Evolutionary conservation across 1,140 invertebrate genomes (phyloP).

Genomic region (Bombus terrestris): DNA sequence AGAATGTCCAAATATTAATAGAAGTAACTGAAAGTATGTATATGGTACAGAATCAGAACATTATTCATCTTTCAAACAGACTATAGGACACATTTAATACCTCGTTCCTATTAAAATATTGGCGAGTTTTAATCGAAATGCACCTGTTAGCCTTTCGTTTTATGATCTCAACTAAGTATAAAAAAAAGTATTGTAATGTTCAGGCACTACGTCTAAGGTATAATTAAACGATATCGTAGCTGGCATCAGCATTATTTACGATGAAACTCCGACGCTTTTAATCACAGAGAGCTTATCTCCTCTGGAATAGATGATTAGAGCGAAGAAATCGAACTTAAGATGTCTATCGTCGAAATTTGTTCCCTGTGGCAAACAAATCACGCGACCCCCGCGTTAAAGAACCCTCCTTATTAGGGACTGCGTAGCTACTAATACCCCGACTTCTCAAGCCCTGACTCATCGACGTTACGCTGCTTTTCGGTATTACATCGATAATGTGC

Average conservation of each 20-base stretch:
- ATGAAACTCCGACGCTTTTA: background rate
- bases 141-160: no score
- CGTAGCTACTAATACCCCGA: constrained; percentile 30
- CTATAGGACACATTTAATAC: no score
- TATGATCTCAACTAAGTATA: no score
- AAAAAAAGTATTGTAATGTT: background rate
- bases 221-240: background rate
- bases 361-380: constrained; percentile 64
- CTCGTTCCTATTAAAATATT: no score
- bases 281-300: background rate
- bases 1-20: no score
- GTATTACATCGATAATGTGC: constrained; percentile 59
- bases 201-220: background rate
- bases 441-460: constrained; percentile 55
- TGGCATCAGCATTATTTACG: background rate
- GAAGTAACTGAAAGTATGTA: no score
- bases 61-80: no score
- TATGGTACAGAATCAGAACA: no score
- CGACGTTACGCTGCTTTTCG: constrained; percentile 14
- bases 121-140: no score
- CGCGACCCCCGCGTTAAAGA: constrained; percentile 52
- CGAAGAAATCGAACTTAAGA: background rate
- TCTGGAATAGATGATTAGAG: background rate
- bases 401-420: constrained; percentile 42
- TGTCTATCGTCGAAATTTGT: constrained; percentile 44